Conservation (phyloP, 2,113 vertebrate species). For the Calonectris borealis region DNA sequence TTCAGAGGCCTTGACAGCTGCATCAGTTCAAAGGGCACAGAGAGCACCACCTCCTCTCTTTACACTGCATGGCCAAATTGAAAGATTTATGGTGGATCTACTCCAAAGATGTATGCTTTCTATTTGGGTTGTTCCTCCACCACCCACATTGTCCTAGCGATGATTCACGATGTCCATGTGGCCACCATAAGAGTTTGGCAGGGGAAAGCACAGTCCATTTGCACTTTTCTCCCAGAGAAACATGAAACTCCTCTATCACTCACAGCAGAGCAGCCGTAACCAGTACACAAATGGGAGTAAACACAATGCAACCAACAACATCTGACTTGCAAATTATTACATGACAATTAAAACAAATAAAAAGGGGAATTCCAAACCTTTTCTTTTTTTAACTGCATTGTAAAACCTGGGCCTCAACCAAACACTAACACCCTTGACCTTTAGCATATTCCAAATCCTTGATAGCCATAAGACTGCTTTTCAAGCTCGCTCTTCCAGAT, state of each 20-base stretch:
- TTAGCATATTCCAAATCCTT: slow-evolving; percentile 13
- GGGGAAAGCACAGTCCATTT: slow-evolving; percentile 6
- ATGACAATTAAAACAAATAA: slow-evolving; percentile 50
- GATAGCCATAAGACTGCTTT: neutral
- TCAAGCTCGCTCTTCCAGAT: neutral
- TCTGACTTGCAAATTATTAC: slow-evolving; percentile 50
- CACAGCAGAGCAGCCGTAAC: slow-evolving; percentile 53
- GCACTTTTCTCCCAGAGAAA: slow-evolving; percentile 47
- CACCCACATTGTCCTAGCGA: slow-evolving; percentile 58
- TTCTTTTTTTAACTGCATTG: slow-evolving; percentile 25
- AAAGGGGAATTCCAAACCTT: slow-evolving; percentile 36
- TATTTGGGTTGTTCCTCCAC: slow-evolving; percentile 62
- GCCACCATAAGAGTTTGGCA: slow-evolving; percentile 67
- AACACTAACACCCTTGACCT: neutral
- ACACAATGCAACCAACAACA: slow-evolving; percentile 45
- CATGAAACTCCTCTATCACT: slow-evolving; percentile 1
- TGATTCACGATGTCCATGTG: slow-evolving; percentile 64
- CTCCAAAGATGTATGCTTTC: slow-evolving; percentile 37
- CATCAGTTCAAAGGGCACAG: neutral
- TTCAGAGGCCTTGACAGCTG: neutral
- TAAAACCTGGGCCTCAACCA: neutral
- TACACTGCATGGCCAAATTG: neutral
- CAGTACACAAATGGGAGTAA: slow-evolving; percentile 64
- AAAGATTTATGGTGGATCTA: neutral
- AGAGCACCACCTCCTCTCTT: neutral